phyloP scores from a whole-genome alignment of 2,888 invertebrate species.

The Rhodophaea formosa region DNA sequence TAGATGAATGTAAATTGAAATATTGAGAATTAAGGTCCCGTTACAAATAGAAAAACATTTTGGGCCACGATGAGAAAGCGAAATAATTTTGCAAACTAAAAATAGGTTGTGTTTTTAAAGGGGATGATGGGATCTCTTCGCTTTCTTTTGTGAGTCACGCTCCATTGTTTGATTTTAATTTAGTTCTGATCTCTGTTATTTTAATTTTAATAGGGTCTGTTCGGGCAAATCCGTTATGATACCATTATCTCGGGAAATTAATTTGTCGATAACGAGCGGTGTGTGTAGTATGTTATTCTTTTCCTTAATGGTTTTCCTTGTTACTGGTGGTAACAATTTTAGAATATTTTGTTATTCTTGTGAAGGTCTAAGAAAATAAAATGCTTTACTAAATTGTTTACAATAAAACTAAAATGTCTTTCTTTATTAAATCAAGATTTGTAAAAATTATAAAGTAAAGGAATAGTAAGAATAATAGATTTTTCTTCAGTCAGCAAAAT shows the following conservation, averaged over 20 bases:
- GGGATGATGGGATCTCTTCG: constrained; percentile 2
- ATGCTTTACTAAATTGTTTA: too few relatives aligned
- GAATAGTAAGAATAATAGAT: too few relatives aligned
- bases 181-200: constrained; percentile 24
- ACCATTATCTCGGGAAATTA: constrained; percentile 5
- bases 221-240: constrained; percentile 6
- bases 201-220: constrained; percentile 20
- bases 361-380: too few relatives aligned
- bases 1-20: too few relatives aligned
- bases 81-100: background rate
- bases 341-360: too few relatives aligned
- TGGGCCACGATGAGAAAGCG: background rate
- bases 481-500: too few relatives aligned
- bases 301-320: background rate
- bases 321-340: too few relatives aligned
- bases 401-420: too few relatives aligned
- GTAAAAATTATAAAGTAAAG: too few relatives aligned
- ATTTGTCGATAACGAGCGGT: constrained; percentile 8
- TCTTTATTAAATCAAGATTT: too few relatives aligned
- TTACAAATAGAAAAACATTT: background rate
- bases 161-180: constrained; percentile 27
- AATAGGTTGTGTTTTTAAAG: constrained; percentile 15
- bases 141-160: constrained; percentile 21
- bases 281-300: background rate
- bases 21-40: background rate